Conservation (phyloP, 2,797 vertebrate species). For the Crenuchus spilurus region DNA sequence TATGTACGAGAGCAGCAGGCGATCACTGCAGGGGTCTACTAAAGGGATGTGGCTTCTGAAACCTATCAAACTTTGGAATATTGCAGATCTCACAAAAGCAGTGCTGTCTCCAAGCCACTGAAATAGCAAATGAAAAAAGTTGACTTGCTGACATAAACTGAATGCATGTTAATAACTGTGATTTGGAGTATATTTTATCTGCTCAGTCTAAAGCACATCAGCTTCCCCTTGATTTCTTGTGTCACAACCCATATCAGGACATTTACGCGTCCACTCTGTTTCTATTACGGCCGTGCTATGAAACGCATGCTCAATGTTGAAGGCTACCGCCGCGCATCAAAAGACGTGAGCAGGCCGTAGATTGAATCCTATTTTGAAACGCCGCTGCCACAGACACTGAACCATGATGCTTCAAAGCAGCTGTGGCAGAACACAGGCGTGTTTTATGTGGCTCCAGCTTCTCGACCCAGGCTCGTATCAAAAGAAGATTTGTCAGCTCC, state of each 20-base stretch:
- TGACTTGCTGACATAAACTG: not conserved
- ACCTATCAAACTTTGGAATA: too few relatives aligned
- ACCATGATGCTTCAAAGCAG: conserved; percentile 7
- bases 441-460: conserved; percentile 21
- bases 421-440: conserved; percentile 19
- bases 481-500: conserved; percentile 8
- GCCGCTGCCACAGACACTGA: conserved; percentile 6
- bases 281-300: conserved; percentile 17
- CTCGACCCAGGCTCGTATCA: not conserved
- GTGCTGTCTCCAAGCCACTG: not conserved
- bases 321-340: conserved; percentile 29
- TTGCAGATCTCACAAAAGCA: too few relatives aligned
- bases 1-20: too few relatives aligned
- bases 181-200: conserved; percentile 11
- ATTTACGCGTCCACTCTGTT: conserved; percentile 18
- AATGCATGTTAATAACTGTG: conserved; percentile 27
- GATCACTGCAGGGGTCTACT: too few relatives aligned
- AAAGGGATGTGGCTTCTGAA: too few relatives aligned
- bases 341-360: not conserved
- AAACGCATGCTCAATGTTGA: conserved; percentile 3
- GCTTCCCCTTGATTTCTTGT: not conserved
- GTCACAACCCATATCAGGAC: conserved; percentile 8
- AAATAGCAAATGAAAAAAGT: not conserved
- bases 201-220: not conserved
- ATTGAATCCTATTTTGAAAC: conserved; percentile 35